These are phyloP conservation scores for Helicoverpa assulta DNA, from an alignment of 2,888 invertebrate genomes.

Conservation along the genomic window DNA sequence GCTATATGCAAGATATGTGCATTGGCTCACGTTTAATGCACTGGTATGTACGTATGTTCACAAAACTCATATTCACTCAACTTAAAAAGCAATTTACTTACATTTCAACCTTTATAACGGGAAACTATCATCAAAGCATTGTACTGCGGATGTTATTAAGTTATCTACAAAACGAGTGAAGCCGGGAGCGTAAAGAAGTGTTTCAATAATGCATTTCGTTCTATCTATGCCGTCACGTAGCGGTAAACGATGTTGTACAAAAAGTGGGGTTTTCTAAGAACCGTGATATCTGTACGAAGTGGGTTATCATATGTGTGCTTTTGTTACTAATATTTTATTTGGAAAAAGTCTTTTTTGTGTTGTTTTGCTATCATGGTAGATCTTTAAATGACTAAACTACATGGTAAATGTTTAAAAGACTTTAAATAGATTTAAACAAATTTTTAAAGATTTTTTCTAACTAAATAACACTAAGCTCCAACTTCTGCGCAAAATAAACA, in stretches of 20 bases:
- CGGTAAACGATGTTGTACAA: conserved; percentile 41
- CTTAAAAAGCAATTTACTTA: conserved; percentile 20
- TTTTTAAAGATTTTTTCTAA: too few species aligned
- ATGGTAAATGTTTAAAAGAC: too few species aligned
- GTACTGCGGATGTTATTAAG: conserved; percentile 35
- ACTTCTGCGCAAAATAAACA: too few species aligned
- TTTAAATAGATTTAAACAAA: too few species aligned
- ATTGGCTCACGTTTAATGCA: too few species aligned
- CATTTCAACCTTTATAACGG: background rate
- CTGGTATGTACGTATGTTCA: background rate
- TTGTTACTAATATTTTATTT: too few species aligned
- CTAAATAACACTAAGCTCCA: too few species aligned
- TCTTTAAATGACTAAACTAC: too few species aligned
- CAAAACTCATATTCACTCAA: background rate
- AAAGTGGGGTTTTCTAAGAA: conserved; percentile 23
- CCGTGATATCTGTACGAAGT: conserved; percentile 29
- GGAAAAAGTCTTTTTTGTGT: too few species aligned
- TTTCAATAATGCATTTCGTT: conserved; percentile 51
- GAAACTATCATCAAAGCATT: conserved; percentile 36
- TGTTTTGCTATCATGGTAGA: too few species aligned
- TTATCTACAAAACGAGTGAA: conserved; percentile 37
- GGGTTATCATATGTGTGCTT: background rate
- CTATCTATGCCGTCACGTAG: conserved; percentile 43
- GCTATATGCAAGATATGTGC: too few species aligned
- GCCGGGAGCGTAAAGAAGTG: conserved; percentile 41